phyloP scores from a whole-genome alignment of 2,888 invertebrate genomes.

The Cryptocephalus primarius region DNA sequence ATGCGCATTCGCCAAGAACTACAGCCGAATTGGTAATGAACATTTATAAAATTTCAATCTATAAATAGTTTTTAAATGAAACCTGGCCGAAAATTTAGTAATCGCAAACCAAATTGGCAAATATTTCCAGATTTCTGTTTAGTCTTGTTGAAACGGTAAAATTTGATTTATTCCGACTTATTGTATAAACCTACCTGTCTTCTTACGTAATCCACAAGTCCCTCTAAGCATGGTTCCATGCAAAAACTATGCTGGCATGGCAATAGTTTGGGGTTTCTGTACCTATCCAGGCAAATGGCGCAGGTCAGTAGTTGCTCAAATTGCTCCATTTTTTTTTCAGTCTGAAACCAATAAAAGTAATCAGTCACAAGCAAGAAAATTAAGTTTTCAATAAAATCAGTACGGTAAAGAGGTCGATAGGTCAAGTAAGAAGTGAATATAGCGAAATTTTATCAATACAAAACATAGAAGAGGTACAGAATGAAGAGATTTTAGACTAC shows the following conservation, averaged over 20 bases:
- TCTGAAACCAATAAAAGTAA: slow-evolving; percentile 12
- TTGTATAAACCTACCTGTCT: slow-evolving; percentile 55
- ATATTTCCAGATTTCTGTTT: background rate
- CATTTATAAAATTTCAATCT: too few relatives aligned
- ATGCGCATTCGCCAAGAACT: too few relatives aligned
- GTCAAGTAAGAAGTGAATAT: too few relatives aligned
- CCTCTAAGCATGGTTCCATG: slow-evolving; percentile 97
- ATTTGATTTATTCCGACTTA: too few relatives aligned
- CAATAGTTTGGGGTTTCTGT: slow-evolving; percentile 92
- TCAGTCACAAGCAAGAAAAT: background rate
- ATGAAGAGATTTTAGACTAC: too few relatives aligned
- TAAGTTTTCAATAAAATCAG: too few relatives aligned
- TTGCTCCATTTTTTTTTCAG: slow-evolving; percentile 65
- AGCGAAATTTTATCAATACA: too few relatives aligned
- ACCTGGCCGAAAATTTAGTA: too few relatives aligned
- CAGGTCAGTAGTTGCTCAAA: slow-evolving; percentile 96
- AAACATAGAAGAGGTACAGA: too few relatives aligned
- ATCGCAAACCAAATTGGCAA: background rate
- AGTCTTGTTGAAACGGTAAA: background rate
- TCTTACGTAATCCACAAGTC: slow-evolving; percentile 87
- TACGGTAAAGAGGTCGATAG: too few relatives aligned
- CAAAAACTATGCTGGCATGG: slow-evolving; percentile 99
- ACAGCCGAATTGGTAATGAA: too few relatives aligned
- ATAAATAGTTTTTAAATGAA: too few relatives aligned
- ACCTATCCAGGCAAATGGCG: slow-evolving; percentile 96